A percentile compares a stretch with the other conserved stretches of the same genome.
Conservation (phyloP, 2,888 invertebrate species). For the Brachycybe producta region DNA sequence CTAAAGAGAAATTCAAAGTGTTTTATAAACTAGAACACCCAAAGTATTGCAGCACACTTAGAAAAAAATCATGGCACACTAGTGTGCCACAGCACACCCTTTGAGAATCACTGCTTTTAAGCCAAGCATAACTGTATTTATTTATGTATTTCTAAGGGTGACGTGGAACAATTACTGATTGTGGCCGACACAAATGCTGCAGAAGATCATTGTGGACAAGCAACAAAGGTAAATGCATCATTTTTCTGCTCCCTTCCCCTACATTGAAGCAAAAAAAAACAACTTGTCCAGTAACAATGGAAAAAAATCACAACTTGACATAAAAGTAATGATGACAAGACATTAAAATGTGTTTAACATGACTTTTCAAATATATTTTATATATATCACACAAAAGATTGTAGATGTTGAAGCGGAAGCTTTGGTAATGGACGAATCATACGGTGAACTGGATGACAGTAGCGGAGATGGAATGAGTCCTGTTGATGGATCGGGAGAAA, state of each 20-base stretch:
- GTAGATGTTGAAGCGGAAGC: slow-evolving; percentile 5
- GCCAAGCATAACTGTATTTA: neutral
- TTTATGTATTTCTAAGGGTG: slow-evolving; percentile 14
- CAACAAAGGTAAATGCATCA: neutral
- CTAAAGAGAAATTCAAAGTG: too few relatives aligned
- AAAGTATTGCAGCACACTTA: neutral
- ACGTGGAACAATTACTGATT: slow-evolving; percentile 16
- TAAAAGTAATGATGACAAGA: too few relatives aligned
- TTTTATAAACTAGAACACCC: too few relatives aligned
- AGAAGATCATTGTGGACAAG: slow-evolving; percentile 15
- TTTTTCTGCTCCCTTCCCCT: too few relatives aligned
- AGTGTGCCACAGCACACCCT: neutral
- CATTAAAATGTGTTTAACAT: too few relatives aligned
- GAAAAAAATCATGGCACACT: neutral
- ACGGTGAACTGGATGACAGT: slow-evolving; percentile 5
- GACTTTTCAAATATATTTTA: too few relatives aligned
- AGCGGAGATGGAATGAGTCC: slow-evolving; percentile 1
- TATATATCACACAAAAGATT: slow-evolving; percentile 4
- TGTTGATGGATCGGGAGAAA: slow-evolving; percentile 5
- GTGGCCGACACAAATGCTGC: slow-evolving; percentile 12
- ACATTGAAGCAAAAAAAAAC: too few relatives aligned
- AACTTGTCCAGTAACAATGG: too few relatives aligned
- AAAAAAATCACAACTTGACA: too few relatives aligned
- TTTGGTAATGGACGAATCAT: slow-evolving; percentile 16
- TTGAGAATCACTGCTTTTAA: neutral